Conservation (phyloP, 2,888 invertebrate genomes). For the Diarsia mendica region DNA sequence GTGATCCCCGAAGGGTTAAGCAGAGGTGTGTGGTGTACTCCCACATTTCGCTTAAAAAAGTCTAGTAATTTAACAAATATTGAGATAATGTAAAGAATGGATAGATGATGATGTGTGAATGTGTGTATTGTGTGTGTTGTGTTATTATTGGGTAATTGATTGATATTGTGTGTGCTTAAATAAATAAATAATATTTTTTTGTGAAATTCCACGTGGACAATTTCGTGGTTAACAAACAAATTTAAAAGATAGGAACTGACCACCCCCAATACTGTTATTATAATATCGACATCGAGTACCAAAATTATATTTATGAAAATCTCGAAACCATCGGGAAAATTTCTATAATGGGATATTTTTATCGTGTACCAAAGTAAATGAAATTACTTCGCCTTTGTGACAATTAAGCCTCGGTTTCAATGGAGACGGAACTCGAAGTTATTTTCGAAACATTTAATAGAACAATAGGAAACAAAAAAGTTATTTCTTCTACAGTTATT, state of each 20-base stretch:
- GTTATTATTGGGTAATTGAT: too few relatives aligned
- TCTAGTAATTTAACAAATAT: too few relatives aligned
- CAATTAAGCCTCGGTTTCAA: slow-evolving; percentile 15
- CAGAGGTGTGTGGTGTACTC: too few relatives aligned
- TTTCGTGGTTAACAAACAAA: not conserved
- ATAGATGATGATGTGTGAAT: too few relatives aligned
- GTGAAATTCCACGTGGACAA: too few relatives aligned
- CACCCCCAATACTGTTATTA: not conserved
- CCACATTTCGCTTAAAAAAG: too few relatives aligned
- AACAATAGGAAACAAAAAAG: slow-evolving; percentile 10
- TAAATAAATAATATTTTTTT: too few relatives aligned
- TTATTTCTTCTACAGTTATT: slow-evolving; percentile 15
- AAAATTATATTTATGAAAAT: not conserved
- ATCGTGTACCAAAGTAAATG: slow-evolving; percentile 10
- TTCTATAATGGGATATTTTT: not conserved
- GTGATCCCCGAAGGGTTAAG: too few relatives aligned
- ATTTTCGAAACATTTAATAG: slow-evolving; percentile 12
- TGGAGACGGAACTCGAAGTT: slow-evolving; percentile 27
- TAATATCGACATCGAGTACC: not conserved
- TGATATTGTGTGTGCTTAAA: too few relatives aligned
- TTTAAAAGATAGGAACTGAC: not conserved
- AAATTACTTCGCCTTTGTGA: slow-evolving; percentile 29
- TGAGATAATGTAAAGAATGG: too few relatives aligned
- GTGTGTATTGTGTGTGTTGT: too few relatives aligned
- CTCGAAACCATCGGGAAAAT: not conserved